A percentile compares a stretch with the other conserved stretches of the same genome.
phyloP scores from a whole-genome alignment of 1,140 invertebrate genomes.

The Aphelinus certus region DNA sequence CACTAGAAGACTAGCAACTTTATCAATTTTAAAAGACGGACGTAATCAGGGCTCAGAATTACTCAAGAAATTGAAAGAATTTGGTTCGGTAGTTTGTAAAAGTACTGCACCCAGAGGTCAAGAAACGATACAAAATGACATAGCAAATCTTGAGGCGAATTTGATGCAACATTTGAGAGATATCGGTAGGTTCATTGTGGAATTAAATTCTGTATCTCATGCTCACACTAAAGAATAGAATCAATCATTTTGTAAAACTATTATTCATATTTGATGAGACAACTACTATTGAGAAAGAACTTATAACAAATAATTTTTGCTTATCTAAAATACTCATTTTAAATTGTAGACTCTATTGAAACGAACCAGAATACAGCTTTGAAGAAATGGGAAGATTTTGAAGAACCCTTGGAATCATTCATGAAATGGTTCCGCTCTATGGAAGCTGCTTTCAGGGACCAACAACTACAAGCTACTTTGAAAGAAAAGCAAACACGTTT shows the following conservation, averaged over 20 bases:
- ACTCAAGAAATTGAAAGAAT: conserved; percentile 74
- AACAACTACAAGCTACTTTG: conserved; percentile 82
- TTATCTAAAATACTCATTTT: conserved; percentile 37
- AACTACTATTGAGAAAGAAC: neutral
- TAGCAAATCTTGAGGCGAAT: conserved; percentile 74
- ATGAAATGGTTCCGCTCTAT: conserved; percentile 86
- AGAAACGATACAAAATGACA: conserved; percentile 77
- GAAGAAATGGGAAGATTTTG: conserved; percentile 89
- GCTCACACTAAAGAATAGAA: no score
- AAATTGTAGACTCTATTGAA: conserved; percentile 67
- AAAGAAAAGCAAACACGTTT: conserved; percentile 83
- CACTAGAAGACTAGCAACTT: conserved; percentile 74
- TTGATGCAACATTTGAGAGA: conserved; percentile 73
- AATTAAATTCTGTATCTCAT: neutral
- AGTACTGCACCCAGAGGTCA: conserved; percentile 84
- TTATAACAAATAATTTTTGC: no score
- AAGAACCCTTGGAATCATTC: conserved; percentile 79
- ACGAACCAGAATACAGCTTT: conserved; percentile 78
- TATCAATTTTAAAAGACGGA: conserved; percentile 76
- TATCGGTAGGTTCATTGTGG: conserved; percentile 65
- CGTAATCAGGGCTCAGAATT: conserved; percentile 77
- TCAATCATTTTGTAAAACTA: no score
- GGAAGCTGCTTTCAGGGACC: conserved; percentile 86
- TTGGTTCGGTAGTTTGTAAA: conserved; percentile 76
- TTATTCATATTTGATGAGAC: no score